Conservation (phyloP, 2,113 vertebrate genomes). For the Anseranas semipalmata region DNA sequence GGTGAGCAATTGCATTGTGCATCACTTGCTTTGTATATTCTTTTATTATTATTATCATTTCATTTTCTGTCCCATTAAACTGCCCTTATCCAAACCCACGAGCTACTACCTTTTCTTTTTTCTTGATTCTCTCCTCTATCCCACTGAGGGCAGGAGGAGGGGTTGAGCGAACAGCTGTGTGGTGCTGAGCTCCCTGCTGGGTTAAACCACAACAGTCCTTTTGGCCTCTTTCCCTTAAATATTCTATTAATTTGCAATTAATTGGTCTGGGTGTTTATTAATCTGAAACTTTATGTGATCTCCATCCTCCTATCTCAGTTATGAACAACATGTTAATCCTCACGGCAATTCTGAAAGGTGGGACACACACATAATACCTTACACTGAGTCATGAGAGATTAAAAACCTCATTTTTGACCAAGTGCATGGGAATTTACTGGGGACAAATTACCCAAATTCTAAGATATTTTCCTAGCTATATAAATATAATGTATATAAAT, state of each 20-base stretch:
- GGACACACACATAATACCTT: background rate
- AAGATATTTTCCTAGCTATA: background rate
- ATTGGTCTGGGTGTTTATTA: background rate
- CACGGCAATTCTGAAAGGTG: background rate
- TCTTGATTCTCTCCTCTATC: too few relatives aligned
- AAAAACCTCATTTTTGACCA: background rate
- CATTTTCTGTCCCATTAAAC: too few relatives aligned
- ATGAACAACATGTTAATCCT: background rate
- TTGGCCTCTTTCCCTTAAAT: background rate
- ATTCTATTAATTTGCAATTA: background rate
- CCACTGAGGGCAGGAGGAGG: too few relatives aligned
- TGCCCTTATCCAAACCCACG: too few relatives aligned
- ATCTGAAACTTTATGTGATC: background rate
- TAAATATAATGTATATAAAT: background rate
- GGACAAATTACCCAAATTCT: background rate
- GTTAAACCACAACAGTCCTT: too few relatives aligned
- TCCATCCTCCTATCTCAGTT: background rate
- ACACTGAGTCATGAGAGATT: background rate
- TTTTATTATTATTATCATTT: too few relatives aligned
- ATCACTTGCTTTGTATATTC: too few relatives aligned
- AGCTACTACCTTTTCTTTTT: too few relatives aligned
- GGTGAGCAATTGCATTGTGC: too few relatives aligned
- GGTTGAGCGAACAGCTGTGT: too few relatives aligned
- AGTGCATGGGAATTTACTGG: background rate
- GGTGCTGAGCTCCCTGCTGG: too few relatives aligned